These are phyloP conservation scores for Cyprinella venusta DNA, from an alignment of 2,797 vertebrate species.

Conservation along the genomic window DNA sequence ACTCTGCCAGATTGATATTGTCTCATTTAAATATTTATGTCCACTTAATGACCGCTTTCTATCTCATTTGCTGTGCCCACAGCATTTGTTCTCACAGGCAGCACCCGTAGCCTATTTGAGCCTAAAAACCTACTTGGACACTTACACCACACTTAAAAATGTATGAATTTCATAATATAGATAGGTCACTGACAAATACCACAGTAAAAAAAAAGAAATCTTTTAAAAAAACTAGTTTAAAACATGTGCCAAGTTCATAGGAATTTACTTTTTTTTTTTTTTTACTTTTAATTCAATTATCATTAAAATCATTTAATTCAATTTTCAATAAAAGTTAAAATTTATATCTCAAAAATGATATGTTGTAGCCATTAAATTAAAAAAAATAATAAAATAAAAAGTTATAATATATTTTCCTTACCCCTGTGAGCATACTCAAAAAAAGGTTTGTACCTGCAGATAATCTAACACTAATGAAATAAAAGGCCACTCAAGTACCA, in stretches of 20 bases:
- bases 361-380: neutral
- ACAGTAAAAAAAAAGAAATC: neutral
- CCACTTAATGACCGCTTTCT: slow-evolving; percentile 26
- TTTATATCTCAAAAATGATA: neutral
- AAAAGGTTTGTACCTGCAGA: too few species aligned
- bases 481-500: too few species aligned
- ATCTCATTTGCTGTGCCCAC: slow-evolving; percentile 37
- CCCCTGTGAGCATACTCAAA: neutral
- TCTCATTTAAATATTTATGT: slow-evolving; percentile 44
- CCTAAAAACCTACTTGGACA: neutral
- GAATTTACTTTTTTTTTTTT: neutral
- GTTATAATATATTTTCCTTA: neutral
- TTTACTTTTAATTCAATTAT: neutral
- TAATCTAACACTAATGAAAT: too few species aligned
- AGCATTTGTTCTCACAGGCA: slow-evolving; percentile 35
- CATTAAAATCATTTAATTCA: too few species aligned
- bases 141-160: neutral
- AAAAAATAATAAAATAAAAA: neutral
- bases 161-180: neutral
- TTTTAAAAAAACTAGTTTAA: neutral
- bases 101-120: neutral
- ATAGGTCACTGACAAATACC: neutral
- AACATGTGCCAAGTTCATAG: neutral
- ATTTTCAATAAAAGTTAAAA: neutral
- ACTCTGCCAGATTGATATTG: slow-evolving; percentile 21